Conservation (phyloP, 1,140 invertebrate species). For the Pogonomyrmex californicus region DNA sequence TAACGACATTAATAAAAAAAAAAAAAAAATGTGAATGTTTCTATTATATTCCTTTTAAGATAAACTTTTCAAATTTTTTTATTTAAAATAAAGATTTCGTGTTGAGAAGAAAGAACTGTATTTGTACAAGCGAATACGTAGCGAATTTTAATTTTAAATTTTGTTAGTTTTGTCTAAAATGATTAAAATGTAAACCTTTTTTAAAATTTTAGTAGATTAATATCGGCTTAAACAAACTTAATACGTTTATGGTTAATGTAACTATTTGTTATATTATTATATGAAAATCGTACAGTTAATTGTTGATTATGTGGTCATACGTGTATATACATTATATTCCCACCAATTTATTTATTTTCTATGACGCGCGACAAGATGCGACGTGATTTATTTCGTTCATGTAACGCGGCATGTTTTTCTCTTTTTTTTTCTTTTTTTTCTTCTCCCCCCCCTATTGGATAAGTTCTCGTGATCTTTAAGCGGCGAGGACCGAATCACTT, state of each 20-base stretch:
- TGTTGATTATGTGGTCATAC: not conserved
- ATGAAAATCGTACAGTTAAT: not conserved
- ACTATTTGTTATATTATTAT: not conserved
- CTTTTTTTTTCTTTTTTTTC: not conserved
- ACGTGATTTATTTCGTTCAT: constrained; percentile 39
- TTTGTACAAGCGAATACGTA: constrained; percentile 4
- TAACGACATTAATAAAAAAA: not conserved
- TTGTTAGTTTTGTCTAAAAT: not conserved
- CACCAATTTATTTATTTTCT: not conserved
- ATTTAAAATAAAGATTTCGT: constrained; percentile 23
- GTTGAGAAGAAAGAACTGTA: not conserved
- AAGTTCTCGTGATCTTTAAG: constrained; percentile 47
- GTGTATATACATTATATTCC: not conserved
- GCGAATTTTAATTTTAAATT: constrained; percentile 14
- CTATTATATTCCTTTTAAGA: not conserved
- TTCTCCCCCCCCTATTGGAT: constrained; percentile 7
- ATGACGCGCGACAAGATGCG: not conserved
- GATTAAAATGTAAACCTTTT: not conserved
- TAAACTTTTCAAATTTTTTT: constrained; percentile 43
- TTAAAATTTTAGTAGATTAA: not conserved
- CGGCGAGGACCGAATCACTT: constrained; percentile 66
- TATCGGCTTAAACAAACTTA: not conserved
- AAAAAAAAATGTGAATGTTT: not conserved
- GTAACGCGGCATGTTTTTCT: constrained; percentile 28
- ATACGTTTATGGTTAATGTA: not conserved